Base-by-base conservation (phyloP, 2,797 vertebrate species). In the Fratercula arctica region DNA sequence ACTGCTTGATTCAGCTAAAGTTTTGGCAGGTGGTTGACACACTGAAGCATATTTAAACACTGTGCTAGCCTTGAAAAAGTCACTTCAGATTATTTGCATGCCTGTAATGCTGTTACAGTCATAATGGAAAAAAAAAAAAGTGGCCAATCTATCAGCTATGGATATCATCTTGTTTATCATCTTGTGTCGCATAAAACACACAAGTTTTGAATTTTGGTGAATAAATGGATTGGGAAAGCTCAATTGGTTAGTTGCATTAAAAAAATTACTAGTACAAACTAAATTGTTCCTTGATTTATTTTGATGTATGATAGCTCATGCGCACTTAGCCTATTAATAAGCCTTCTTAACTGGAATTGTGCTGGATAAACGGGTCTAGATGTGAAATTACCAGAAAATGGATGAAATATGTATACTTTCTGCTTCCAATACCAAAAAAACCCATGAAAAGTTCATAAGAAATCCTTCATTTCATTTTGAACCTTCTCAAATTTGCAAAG, bases 1-100 rank as follows among this genome's bases (percentile, higher is more conserved):
- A 97, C 96, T 94, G 95, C 96, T 94, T 82, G 95, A 96, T 97
- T 97, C 96, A 96, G 97, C 97, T 92, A 51, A 97, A 95, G 94
- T 94, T 96, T 97, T 97, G 97, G 97, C 97, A 97, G 97, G 97
- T 96, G 95, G 94, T 57, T 95, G 96, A 96, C 75, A 95, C 72
- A 26, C 67, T 93, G 87, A 89, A 93, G 93, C 92, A 45, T 66
- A 93, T 92, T 92, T 89, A 93, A 97, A 90, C 50, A 73, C 64
- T 81, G n/a, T 77, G 94, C 89, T 97, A 87, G 96, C 90, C 95
- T 97, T 97, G 94, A 94, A 96, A 93, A 97, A 95, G 83, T 93
- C 13, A 28, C 79, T 95, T 89, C 56, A 84, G 51, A 87, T 93
- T 88, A 83, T 93, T 85, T 89, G 57, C 51, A 6, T 68, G 83